Evolutionary conservation across 2,797 vertebrate genomes (phyloP).

Genomic region (Dallia pectoralis): DNA sequence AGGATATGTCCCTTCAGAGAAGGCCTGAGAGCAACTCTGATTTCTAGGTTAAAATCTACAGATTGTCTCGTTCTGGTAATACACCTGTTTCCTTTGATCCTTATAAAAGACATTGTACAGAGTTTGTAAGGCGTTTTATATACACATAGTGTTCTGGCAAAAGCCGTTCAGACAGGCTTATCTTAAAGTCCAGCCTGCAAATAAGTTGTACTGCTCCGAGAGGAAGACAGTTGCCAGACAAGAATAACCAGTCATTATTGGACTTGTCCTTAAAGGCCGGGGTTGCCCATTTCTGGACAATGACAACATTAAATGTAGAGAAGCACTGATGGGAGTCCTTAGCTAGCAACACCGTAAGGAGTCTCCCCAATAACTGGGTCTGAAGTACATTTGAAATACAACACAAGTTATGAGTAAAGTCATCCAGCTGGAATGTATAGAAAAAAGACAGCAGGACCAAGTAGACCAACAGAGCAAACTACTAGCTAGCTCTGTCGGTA

Average conservation of each 20-base stretch:
- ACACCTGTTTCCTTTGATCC: conserved; percentile 49
- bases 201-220: conserved; percentile 36
- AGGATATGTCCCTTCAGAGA: conserved; percentile 63
- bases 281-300: conserved; percentile 11
- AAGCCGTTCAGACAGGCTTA: conserved; percentile 39
- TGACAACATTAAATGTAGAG: conserved; percentile 17
- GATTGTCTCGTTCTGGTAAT: conserved; percentile 74
- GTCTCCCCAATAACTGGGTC: conserved; percentile 35
- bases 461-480: conserved; percentile 53
- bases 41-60: conserved; percentile 60
- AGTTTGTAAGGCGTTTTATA: conserved; percentile 64
- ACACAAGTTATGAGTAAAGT: conserved; percentile 64
- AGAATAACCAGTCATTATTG: conserved; percentile 11
- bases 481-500: conserved; percentile 38
- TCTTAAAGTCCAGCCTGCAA: conserved; percentile 35
- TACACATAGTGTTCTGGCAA: conserved; percentile 44
- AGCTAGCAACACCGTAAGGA: conserved; percentile 27
- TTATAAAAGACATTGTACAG: conserved; percentile 64
- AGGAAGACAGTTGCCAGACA: neutral
- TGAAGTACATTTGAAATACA: conserved; percentile 37
- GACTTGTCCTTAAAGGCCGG: conserved; percentile 28
- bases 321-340: conserved; percentile 23
- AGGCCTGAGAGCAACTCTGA: conserved; percentile 70
- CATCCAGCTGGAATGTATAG: conserved; percentile 77
- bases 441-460: conserved; percentile 68